A percentile compares a stretch with the other conserved stretches of the same genome.
phyloP scores from a whole-genome alignment of 2,113 vertebrate genomes.

The Brevimyrus niger region DNA sequence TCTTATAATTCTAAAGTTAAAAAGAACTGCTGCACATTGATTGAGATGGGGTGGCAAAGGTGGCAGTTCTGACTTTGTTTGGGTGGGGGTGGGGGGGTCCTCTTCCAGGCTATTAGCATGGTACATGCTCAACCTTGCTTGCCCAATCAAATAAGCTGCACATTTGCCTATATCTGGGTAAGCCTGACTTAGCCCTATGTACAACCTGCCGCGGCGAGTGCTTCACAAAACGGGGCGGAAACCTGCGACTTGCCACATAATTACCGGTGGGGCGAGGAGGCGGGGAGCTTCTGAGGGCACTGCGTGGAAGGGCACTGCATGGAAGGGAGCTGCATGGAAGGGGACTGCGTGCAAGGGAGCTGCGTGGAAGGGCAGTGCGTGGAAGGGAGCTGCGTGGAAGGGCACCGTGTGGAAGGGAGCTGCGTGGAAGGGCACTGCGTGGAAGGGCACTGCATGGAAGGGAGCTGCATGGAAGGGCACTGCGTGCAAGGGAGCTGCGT shows the following conservation, averaged over 20 bases:
- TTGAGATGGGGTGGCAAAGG: background rate
- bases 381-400: background rate
- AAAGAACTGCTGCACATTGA: constrained; percentile 31
- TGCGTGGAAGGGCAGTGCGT: background rate
- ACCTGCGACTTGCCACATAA: constrained; percentile 60
- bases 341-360: background rate
- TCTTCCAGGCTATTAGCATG: background rate
- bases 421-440: too few relatives aligned
- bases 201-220: background rate
- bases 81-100: background rate
- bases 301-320: too few relatives aligned
- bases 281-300: background rate
- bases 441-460: too few relatives aligned
- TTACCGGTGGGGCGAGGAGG: constrained; percentile 55
- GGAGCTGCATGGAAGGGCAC: too few relatives aligned
- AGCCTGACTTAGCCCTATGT: constrained; percentile 19
- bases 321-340: too few relatives aligned
- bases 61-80: background rate
- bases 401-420: background rate
- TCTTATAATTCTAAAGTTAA: constrained; percentile 31
- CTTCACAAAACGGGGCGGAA: constrained; percentile 16
- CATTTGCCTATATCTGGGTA: constrained; percentile 60
- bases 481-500: too few relatives aligned
- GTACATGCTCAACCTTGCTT: constrained; percentile 59
- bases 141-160: constrained; percentile 62